phyloP scores from a whole-genome alignment of 2,113 vertebrate species.

The Menura novaehollandiae region DNA sequence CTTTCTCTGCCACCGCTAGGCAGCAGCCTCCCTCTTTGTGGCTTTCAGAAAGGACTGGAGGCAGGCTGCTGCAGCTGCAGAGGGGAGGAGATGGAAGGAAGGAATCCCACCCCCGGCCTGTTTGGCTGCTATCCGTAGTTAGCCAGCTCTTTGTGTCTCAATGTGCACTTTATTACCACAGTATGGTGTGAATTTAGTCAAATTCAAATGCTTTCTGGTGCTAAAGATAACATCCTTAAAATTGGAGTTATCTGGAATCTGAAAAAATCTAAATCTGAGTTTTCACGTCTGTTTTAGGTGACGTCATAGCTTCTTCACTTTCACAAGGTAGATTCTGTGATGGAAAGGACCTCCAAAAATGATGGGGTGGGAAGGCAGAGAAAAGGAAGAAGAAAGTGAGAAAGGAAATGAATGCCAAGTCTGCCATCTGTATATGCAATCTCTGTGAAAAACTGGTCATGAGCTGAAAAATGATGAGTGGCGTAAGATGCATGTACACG shows the following conservation, averaged over 20 bases:
- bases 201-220: background rate
- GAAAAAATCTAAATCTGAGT: background rate
- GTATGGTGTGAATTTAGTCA: background rate
- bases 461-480: background rate
- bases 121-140: background rate
- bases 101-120: background rate
- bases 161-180: background rate
- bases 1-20: background rate
- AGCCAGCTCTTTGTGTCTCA: background rate
- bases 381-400: background rate
- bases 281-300: background rate
- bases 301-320: background rate
- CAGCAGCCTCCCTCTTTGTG: constrained; percentile 35
- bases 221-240: background rate
- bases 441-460: background rate
- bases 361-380: background rate
- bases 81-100: background rate
- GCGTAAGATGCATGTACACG: background rate
- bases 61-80: background rate
- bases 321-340: background rate
- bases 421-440: background rate
- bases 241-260: background rate
- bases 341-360: background rate
- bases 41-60: background rate
- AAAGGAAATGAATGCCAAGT: background rate